These are phyloP conservation scores for Schizopygopsis pylzovi DNA, from an alignment of 2,797 vertebrate genomes.

Conservation along the genomic window DNA sequence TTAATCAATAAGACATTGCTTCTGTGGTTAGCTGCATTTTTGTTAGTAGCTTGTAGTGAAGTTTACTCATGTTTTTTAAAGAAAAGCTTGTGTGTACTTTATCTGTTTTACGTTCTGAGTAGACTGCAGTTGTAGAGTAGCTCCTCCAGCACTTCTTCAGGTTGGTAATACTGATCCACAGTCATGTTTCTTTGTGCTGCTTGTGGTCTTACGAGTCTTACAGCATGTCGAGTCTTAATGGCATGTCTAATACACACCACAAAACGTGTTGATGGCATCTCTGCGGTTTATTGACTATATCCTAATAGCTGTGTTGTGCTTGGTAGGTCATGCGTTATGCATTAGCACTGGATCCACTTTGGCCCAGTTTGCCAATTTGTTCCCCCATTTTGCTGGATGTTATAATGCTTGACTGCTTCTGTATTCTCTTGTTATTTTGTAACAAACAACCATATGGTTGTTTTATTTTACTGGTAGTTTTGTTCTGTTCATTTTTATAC, in stretches of 20 bases:
- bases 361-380: constrained; percentile 3
- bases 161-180: not conserved
- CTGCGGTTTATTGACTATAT: not conserved
- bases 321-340: constrained; percentile 11
- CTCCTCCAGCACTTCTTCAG: not conserved
- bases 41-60: not conserved
- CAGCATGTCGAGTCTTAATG: not conserved
- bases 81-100: not conserved
- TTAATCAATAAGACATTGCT: not conserved
- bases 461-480: not conserved
- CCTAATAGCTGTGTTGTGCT: not conserved
- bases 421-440: not conserved
- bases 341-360: constrained; percentile 26
- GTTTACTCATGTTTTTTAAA: not conserved
- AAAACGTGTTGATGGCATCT: not conserved
- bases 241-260: not conserved
- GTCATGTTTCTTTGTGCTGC: not conserved
- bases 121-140: not conserved
- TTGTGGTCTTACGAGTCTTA: not conserved
- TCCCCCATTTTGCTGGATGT: constrained; percentile 3
- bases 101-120: not conserved
- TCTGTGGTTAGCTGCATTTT: not conserved
- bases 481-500: not conserved
- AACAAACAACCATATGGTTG: not conserved
- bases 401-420: not conserved